These are phyloP conservation scores for Pterostichus madidus DNA, from an alignment of 2,888 invertebrate species.

Conservation along the genomic window DNA sequence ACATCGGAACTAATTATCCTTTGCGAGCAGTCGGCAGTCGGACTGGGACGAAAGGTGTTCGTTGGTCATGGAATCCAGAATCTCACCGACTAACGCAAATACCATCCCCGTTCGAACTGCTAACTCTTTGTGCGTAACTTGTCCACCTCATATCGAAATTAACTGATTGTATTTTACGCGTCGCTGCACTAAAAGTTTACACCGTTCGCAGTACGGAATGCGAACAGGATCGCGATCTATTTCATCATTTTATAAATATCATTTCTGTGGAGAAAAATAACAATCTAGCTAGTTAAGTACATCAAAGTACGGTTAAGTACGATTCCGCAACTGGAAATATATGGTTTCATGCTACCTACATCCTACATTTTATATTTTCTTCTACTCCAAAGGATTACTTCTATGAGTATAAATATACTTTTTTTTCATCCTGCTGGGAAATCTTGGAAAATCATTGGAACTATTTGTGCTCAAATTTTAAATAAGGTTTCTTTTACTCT, in stretches of 20 bases:
- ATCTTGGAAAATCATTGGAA: constrained; percentile 19
- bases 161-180: constrained; percentile 39
- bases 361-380: constrained; percentile 1
- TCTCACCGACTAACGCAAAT: neutral
- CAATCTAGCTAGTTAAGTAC: neutral
- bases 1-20: constrained; percentile 66
- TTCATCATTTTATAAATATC: constrained; percentile 2
- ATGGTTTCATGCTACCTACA: neutral
- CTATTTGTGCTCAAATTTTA: constrained; percentile 5
- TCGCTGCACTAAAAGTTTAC: constrained; percentile 23
- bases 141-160: constrained; percentile 50
- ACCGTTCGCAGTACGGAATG: neutral
- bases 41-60: constrained; percentile 31
- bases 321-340: constrained; percentile 5
- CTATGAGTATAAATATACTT: constrained; percentile 7
- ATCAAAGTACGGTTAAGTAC: constrained; percentile 29
- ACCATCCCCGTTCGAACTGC: neutral
- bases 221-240: neutral
- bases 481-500: constrained; percentile 14
- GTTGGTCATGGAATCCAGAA: constrained; percentile 23
- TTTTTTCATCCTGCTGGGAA: constrained; percentile 28
- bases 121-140: constrained; percentile 42
- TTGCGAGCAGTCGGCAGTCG: constrained; percentile 38
- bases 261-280: neutral
- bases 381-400: constrained; percentile 12